phyloP scores from a whole-genome alignment of 2,888 invertebrate genomes.

The Pseudoips prasinana region DNA sequence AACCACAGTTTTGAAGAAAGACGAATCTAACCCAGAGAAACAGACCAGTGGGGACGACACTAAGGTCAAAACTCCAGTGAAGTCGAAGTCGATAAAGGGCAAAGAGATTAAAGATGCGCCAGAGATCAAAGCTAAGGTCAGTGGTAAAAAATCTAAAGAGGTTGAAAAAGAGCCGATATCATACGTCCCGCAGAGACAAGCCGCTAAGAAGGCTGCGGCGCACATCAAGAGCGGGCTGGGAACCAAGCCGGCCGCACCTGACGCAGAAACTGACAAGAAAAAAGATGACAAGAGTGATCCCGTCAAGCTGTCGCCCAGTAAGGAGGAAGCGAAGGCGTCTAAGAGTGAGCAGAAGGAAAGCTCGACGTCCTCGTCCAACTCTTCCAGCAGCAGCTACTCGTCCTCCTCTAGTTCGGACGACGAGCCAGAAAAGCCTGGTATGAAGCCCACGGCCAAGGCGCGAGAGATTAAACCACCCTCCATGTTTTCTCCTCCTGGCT shows the following conservation, averaged over 20 bases:
- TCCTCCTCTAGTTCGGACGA: conserved; percentile 85
- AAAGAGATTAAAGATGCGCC: conserved; percentile 65
- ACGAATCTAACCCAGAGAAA: conserved; percentile 58
- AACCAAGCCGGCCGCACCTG: conserved; percentile 68
- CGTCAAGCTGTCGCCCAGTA: conserved; percentile 59
- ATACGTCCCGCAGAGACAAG: conserved; percentile 94
- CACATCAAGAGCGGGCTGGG: conserved; percentile 92
- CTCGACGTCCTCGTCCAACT: conserved; percentile 78
- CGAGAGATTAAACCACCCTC: conserved; percentile 70
- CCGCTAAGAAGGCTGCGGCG: conserved; percentile 95
- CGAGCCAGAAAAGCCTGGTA: conserved; percentile 63
- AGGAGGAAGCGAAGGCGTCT: conserved; percentile 66
- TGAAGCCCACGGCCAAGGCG: conserved; percentile 68
- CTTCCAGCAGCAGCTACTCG: conserved; percentile 80
- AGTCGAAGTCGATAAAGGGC: conserved; percentile 64
- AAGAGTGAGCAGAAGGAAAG: conserved; percentile 59
- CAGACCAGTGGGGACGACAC: conserved; percentile 56
- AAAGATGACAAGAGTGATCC: conserved; percentile 60
- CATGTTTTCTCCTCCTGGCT: conserved; percentile 70
- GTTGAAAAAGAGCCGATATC: conserved; percentile 86
- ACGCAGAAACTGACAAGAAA: conserved; percentile 64
- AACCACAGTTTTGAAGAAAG: conserved; percentile 78
- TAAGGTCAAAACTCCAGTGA: conserved; percentile 52
- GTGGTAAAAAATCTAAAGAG: conserved; percentile 81
- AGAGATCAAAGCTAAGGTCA: conserved; percentile 60